Evolutionary conservation across 2,113 vertebrate species (phyloP), one percentile per base, ranked within the genome.

Genomic region (Psilopsiagon aurifrons): DNA sequence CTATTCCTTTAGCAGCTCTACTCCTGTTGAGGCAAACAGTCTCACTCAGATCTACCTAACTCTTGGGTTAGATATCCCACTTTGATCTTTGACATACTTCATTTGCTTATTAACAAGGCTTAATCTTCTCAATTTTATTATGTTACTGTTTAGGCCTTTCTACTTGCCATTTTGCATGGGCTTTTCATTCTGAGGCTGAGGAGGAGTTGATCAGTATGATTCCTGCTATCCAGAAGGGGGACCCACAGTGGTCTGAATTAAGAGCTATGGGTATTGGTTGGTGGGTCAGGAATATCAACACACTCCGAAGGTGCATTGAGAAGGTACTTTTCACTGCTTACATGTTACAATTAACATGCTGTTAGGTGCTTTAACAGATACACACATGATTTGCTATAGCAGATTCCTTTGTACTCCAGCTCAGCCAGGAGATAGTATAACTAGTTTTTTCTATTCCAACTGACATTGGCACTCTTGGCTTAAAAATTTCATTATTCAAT

Each of bases 201-300:
- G 99, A 99, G 91, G 99, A 99, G 97, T 82, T 99, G 97, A 98
- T 99, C 92, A 99, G 99, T 97, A 99, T 99, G 99, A 99, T 99
- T 95, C 99, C 99, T 13, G 99, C 99, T 64, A 99, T 99, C 98
- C 99, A 99, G 96, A 98, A 98, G 96, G 99, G 99, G 33, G 99
- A 99, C 96, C 99, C 98, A 2, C 99, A 99, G 96, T 99, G 99
- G 99, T 99, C 99, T 68, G 99, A 99, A 75, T 97, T 99, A 88
- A 98, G 99, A 96, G 99, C 99, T 5, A 94, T 99, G 83, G 99
- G 99, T 43, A 99, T 99, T 55, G 99, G 99, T 23, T 99, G 99
- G 99, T 99, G 99, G 99, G 98, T 99, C 94, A 98, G 99, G 70
- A 99, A 99, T 94, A 99, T 99, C 95, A 99, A 99, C 97, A 99